phyloP scores from a whole-genome alignment of 2,888 invertebrate genomes.

The Atherix ibis region DNA sequence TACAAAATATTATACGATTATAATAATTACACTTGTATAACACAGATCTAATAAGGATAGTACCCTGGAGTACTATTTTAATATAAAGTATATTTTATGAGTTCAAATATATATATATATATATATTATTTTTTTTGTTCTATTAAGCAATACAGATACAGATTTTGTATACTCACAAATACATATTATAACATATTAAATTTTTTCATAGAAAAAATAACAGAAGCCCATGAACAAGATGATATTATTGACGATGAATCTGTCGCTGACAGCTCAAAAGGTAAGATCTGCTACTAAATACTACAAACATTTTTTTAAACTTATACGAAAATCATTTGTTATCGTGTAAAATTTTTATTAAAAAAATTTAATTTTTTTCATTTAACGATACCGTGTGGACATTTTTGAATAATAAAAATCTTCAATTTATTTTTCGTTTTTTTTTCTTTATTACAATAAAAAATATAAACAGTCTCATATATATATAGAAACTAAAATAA shows the following conservation, averaged over 20 bases:
- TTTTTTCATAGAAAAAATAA: slow-evolving; percentile 9
- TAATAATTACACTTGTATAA: too few relatives aligned
- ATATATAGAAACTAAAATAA: too few relatives aligned
- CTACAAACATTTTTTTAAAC: not conserved
- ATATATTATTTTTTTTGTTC: too few relatives aligned
- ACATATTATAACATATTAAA: too few relatives aligned
- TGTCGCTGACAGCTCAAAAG: slow-evolving; percentile 7
- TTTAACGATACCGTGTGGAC: not conserved
- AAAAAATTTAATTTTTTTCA: not conserved
- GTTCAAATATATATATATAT: too few relatives aligned
- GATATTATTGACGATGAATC: slow-evolving; percentile 4
- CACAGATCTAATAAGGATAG: too few relatives aligned
- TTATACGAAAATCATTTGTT: not conserved
- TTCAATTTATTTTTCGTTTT: not conserved
- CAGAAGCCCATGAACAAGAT: slow-evolving; percentile 7
- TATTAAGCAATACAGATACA: not conserved
- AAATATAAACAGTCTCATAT: too few relatives aligned
- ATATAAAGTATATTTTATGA: too few relatives aligned
- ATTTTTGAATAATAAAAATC: not conserved
- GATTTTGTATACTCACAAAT: not conserved
- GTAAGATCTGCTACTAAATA: slow-evolving; percentile 5
- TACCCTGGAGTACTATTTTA: too few relatives aligned
- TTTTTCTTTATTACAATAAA: not conserved
- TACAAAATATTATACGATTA: too few relatives aligned
- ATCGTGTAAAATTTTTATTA: not conserved